Base-by-base conservation (phyloP, 2,113 vertebrate species). In the Corythaixoides concolor region DNA sequence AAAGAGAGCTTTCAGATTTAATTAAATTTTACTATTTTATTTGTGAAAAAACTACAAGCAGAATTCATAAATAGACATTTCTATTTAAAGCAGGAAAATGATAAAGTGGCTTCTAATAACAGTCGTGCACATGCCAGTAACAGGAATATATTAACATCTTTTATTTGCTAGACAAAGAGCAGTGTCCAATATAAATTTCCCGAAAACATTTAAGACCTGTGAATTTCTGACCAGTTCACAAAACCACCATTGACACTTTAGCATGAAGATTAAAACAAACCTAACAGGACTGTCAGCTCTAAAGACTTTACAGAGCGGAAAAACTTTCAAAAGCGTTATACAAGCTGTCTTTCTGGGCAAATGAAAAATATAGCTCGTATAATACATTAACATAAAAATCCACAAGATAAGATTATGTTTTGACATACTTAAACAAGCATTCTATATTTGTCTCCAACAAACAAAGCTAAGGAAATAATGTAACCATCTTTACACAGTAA, bases 401-500 rank as follows among this genome's bases (percentile, higher is more conserved):
- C 98, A 98, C 98, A 98, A 98, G 98, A 98, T 98, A 98, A 98
- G 98, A 98, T 98, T 98, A 98, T 98, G 98, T 99, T 98, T 99
- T 98, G 99, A 99, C 99, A 99, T 99, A 99, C 98, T 99, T 98
- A 99, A 99, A 99, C 98, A 99, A 99, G 99, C 99, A 99, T 99
- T 99, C 98, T 99, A 99, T 99, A 99, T 99, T 98, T 98, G 98
- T 99, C 98, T 99, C 98, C 98, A 98, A 99, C 98, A 99, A 99
- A 99, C 98, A 99, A 99, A 99, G 99, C 99, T 99, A 99, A 99
- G 98, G 98, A 98, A 98, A 98, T 98, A 99, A 99, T 99, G 99
- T 99, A 99, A 99, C 99, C 99, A 99, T 99, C 99, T 99, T 99
- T 99, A 99, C 99, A 99, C 99, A 99, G 99, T 99, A 99, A 99